A percentile compares a stretch with the other conserved stretches of the same genome.
phyloP scores from a whole-genome alignment of 37 sponge, comb jelly and placozoan genomes.

The Halichondria panicea region DNA sequence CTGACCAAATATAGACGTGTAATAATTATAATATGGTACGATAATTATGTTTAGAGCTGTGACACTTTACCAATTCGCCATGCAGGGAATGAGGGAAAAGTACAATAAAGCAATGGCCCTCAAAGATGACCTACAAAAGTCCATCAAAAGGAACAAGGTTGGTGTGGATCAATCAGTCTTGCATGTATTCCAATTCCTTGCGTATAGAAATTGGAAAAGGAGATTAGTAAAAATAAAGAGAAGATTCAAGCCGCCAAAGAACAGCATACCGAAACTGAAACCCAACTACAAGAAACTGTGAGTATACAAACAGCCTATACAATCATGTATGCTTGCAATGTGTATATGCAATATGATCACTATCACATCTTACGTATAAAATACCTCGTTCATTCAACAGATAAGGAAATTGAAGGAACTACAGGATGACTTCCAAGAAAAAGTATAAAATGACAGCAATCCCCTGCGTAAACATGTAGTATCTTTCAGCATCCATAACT shows the following conservation, averaged over 20 bases:
- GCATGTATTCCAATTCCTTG: not conserved
- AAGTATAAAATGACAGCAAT: not conserved
- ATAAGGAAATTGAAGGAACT: conserved; percentile 1
- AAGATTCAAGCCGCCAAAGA: not conserved
- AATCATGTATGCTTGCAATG: not conserved
- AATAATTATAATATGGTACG: too few species aligned
- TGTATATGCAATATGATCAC: not conserved
- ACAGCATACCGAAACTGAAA: not conserved
- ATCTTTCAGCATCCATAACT: too few species aligned
- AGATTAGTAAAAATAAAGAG: not conserved
- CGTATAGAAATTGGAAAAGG: conserved; percentile 24
- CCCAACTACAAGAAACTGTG: conserved; percentile 25
- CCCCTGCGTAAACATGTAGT: too few species aligned
- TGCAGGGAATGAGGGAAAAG: too few species aligned
- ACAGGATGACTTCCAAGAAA: conserved; percentile 9
- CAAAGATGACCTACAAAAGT: too few species aligned
- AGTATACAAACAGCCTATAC: not conserved
- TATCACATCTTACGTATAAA: too few species aligned
- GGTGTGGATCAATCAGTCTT: too few species aligned
- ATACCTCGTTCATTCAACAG: not conserved
- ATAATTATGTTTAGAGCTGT: too few species aligned
- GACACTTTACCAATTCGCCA: too few species aligned
- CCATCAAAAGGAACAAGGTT: too few species aligned
- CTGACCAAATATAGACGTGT: too few species aligned
- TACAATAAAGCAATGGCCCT: too few species aligned